Evolutionary conservation across 2,113 vertebrate species (phyloP), one percentile per base, ranked within the genome.

Genomic region (Taxidea taxus): DNA sequence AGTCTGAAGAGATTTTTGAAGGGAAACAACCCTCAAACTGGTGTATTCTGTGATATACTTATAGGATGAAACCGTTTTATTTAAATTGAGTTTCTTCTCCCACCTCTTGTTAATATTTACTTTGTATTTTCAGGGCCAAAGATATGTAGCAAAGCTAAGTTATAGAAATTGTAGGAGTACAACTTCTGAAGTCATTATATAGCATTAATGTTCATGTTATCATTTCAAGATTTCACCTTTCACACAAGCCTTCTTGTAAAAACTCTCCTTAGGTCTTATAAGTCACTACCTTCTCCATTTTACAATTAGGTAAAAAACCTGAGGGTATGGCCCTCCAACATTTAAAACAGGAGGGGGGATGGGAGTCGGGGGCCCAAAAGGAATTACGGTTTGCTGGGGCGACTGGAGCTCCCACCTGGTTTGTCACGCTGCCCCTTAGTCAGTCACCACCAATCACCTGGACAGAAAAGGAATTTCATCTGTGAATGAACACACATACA

Each of bases 371-470:
- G 54, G 16, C 29, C 12, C 18, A 70, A 39, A 51, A n/a, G 87
- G 58, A 74, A 90, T 72, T 8, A 64, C 4, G 51, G n/a, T 70
- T 90, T 91, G 27, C 31, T 39, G 70, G 47, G 89, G 39, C 9
- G 81, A 16, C 64, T 27, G 64, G 58, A 75, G 66, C 27, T 56
- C 54, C n/a, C 20, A 90, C 31, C 62, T 54, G n/a, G n/a, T 86
- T 62, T 89, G 47, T 27, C 13, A 11, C 58, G 27, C 16, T 51
- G 44, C 21, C 81, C 93, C 96, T 88, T 86, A 89, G 72, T 97
- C 91, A 97, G 78, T 62, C 78, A 96, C 58, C 74, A 87, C 7
- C 39, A 49, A 93, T 96, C 85, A 86, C 87, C 96, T 98, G 94
- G 72, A 6, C 1, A 81, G 89, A 94, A 83, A 87, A 95, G 34